Percentiles rank a stretch among this genome's conserved stretches.
phyloP scores from a whole-genome alignment of 2,888 invertebrate genomes.

The Ctena decussata region DNA sequence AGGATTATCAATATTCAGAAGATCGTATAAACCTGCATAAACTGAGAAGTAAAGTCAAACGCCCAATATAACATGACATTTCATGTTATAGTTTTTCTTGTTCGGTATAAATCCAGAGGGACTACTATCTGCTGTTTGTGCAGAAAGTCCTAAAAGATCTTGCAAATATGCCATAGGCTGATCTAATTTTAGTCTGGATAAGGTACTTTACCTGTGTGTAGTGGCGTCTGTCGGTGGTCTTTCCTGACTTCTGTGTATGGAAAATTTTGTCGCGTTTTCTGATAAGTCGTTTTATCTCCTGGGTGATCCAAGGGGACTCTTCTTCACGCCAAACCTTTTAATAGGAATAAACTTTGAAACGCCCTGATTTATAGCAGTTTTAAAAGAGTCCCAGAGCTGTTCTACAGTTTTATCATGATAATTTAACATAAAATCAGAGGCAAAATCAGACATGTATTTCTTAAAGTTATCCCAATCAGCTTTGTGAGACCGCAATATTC shows the following conservation, averaged over 20 bases:
- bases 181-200: constrained; percentile 1
- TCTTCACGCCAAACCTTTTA: constrained; percentile 13
- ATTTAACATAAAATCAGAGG: neutral
- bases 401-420: neutral
- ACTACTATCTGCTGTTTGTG: neutral
- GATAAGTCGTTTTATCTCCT: neutral
- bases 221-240: constrained; percentile 4
- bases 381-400: constrained; percentile 3
- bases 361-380: neutral
- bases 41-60: no score
- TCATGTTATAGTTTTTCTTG: no score
- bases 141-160: neutral
- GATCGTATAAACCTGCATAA: no score
- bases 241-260: neutral
- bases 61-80: no score
- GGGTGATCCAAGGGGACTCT: neutral
- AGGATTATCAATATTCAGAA: no score
- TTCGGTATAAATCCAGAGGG: neutral
- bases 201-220: neutral
- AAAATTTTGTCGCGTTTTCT: constrained; percentile 2
- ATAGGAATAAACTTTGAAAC: constrained; percentile 24
- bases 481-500: no score
- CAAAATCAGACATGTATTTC: neutral
- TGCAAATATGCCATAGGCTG: neutral
- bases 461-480: constrained; percentile 15